Evolutionary conservation across 2,888 invertebrate genomes (phyloP).

Genomic region (Chrysomela aeneicollis): DNA sequence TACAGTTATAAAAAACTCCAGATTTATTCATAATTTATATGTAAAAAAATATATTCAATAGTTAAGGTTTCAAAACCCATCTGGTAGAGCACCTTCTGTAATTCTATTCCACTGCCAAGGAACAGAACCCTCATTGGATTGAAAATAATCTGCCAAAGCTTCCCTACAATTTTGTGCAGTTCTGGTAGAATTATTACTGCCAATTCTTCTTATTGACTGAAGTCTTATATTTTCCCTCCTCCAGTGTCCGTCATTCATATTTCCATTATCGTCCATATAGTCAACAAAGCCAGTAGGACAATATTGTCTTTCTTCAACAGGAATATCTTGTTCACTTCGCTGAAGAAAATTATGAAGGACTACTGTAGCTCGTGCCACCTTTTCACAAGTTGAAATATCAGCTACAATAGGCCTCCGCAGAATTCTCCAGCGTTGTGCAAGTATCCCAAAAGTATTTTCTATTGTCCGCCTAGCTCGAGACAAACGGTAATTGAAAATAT

Average conservation of each 20-base stretch:
- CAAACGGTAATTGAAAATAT: slow-evolving; percentile 18
- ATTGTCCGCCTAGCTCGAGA: slow-evolving; percentile 17
- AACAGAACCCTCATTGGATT: background rate
- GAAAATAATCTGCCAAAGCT: background rate
- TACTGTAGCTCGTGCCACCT: slow-evolving; percentile 28
- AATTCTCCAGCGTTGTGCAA: slow-evolving; percentile 23
- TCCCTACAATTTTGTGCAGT: background rate
- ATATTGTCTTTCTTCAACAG: slow-evolving; percentile 16
- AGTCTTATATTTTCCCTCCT: no score
- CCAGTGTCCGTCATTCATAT: background rate
- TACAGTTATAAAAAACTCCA: no score
- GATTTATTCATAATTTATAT: no score
- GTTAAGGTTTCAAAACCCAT: background rate
- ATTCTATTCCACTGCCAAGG: background rate
- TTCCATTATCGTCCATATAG: background rate
- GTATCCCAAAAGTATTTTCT: slow-evolving; percentile 23
- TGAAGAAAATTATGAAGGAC: slow-evolving; percentile 38
- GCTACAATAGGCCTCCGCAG: slow-evolving; percentile 19
- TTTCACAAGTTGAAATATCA: slow-evolving; percentile 6
- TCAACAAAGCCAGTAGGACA: slow-evolving; percentile 20
- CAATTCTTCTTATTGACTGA: background rate
- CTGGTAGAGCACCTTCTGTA: background rate
- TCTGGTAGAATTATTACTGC: background rate
- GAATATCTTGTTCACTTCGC: slow-evolving; percentile 13
- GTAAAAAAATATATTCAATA: no score